A percentile compares a stretch with the other conserved stretches of the same genome.
Evolutionary conservation across 2,113 vertebrate species (phyloP).

Genomic region (Petrocephalus microphthalmus): DNA sequence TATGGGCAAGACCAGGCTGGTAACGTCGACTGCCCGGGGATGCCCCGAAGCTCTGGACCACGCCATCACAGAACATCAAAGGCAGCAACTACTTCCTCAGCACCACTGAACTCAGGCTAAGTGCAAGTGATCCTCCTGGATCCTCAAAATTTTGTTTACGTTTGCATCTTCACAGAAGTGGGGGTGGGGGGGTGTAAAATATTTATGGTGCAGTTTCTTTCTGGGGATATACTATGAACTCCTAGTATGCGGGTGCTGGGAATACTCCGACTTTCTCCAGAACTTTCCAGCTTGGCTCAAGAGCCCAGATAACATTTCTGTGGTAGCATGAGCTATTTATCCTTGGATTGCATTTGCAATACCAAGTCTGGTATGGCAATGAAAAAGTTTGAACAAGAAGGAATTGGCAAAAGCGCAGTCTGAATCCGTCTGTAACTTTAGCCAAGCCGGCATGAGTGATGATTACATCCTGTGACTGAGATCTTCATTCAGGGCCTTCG

Average conservation of each 20-base stretch:
- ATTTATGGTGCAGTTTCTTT: background rate
- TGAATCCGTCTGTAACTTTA: background rate
- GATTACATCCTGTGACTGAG: background rate
- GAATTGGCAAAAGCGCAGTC: background rate
- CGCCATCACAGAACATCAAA: background rate
- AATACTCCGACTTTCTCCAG: background rate
- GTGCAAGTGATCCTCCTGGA: background rate
- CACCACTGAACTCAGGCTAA: background rate
- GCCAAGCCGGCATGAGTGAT: background rate
- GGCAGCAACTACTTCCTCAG: background rate
- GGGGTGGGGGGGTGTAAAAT: background rate
- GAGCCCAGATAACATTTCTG: background rate
- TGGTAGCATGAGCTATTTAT: background rate
- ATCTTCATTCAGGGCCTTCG: background rate
- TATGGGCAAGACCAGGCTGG: slow-evolving; percentile 17
- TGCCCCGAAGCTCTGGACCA: background rate
- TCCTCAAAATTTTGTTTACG: background rate
- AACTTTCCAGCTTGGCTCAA: background rate
- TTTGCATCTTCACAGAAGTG: background rate
- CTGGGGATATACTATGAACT: background rate
- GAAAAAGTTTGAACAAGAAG: background rate
- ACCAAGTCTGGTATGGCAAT: background rate
- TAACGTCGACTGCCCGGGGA: background rate
- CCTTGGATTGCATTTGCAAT: background rate
- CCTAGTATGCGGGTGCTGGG: background rate